Percentiles rank a stretch among this genome's conserved stretches.
Evolutionary conservation across 2,797 vertebrate species (phyloP).

Genomic region (Falco cherrug): DNA sequence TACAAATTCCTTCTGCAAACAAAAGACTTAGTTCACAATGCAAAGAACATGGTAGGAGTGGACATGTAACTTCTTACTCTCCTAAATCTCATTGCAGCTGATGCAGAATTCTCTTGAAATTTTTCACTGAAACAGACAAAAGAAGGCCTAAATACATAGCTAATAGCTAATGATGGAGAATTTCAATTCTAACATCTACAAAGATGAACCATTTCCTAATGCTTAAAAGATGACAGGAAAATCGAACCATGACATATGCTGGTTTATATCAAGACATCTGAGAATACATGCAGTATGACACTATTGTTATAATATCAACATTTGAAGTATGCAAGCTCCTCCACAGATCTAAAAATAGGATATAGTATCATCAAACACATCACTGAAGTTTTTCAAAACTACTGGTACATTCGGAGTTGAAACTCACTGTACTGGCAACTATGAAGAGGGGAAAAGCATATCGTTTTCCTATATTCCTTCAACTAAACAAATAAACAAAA

Average conservation of each 20-base stretch:
- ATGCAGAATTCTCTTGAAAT: background rate
- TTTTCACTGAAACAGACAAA: constrained; percentile 5
- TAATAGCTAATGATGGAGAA: background rate
- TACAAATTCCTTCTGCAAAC: background rate
- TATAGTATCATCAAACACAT: background rate
- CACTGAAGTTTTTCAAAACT: background rate
- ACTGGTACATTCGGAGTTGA: background rate
- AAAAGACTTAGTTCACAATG: background rate
- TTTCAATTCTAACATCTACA: background rate
- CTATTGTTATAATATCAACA: background rate
- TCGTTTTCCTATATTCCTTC: background rate
- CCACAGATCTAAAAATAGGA: background rate
- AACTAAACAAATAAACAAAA: background rate
- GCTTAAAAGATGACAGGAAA: background rate
- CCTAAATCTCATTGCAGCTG: background rate
- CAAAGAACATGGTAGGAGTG: background rate
- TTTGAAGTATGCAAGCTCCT: background rate
- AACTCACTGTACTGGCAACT: background rate
- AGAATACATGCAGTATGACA: background rate
- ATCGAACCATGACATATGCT: background rate
- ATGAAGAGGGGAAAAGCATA: background rate
- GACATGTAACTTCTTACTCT: background rate
- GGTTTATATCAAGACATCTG: background rate
- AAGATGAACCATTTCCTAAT: background rate
- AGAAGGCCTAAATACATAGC: background rate